Base-by-base conservation (phyloP, 2,888 invertebrate genomes). In the Drosophila picticornis region DNA sequence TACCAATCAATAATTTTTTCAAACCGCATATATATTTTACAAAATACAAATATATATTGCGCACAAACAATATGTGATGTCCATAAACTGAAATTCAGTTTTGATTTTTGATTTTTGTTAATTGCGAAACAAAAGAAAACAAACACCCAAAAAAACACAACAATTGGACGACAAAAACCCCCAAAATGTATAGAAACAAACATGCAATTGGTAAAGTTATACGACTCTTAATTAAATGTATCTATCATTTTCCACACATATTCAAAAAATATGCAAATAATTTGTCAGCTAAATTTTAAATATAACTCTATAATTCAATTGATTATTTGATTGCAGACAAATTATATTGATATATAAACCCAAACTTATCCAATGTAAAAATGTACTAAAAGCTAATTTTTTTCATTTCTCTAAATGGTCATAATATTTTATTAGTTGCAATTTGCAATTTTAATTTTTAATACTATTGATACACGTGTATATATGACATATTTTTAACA, bases 201-300 rank as follows among this genome's bases (percentile, higher is more conserved):
- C 66, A 85, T 72, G 81, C 75, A 83, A 85, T 85, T 85, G 85
- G 85, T 85, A 85, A 84, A 66, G 88, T 81, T 88, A 72, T 67
- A 72, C 53, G 36, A 69, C 46, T 59, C 58, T 79, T 61, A 75
- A 79, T 52, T 51, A 38, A 60, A 64, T 51, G 16, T 61, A 61
- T 40, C 50, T 65, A 51, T 58, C 13, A 50, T 58, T 76, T 62
- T 65, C 56, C 38, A 53, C 59, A 53, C 36, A 34, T 31, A 25
- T 32, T 46, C 40, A 46, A 46, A n/a, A 57, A 57, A 52, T 29
- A 58, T 25, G 31, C 32, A 27, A 78, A 55, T 63, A 48, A 70
- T 62, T 77, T 57, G 34, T 61, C 55, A 58, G 32, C 65, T 32
- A 40, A 56, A 69, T 69, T 68, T 16, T 3, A n/a, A 46, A 48